Evolutionary conservation across 1,140 invertebrate species (phyloP).

Genomic region (Orchestia grillus): DNA sequence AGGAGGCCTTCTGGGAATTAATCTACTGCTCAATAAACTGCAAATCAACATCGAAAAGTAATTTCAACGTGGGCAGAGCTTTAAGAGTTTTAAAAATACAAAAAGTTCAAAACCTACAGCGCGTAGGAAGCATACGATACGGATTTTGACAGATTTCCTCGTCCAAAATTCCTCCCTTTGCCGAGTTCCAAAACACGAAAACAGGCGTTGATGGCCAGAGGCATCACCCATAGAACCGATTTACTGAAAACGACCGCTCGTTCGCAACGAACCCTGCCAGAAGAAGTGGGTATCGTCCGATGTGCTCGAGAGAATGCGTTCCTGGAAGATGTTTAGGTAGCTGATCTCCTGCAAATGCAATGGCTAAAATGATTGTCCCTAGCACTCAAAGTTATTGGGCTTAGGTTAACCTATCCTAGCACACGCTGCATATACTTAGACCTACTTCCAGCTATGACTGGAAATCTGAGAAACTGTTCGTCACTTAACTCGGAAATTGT

Average conservation of each 20-base stretch:
- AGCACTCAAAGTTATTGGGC: too few species aligned
- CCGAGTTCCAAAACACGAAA: background rate
- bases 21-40: background rate
- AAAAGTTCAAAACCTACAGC: background rate
- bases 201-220: background rate
- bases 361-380: background rate
- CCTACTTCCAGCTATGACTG: too few species aligned
- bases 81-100: background rate
- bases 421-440: too few species aligned
- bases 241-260: background rate
- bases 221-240: background rate
- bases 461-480: too few species aligned
- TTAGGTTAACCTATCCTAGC: too few species aligned
- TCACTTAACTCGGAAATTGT: too few species aligned
- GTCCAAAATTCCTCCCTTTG: background rate
- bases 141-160: background rate
- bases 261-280: background rate
- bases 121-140: background rate
- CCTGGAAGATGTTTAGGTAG: background rate
- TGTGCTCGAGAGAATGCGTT: background rate
- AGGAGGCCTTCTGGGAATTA: too few species aligned
- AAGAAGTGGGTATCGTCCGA: background rate
- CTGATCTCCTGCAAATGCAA: background rate
- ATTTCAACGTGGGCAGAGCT: background rate
- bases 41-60: background rate